Evolutionary conservation across 2,113 vertebrate genomes (phyloP), one percentile per base, ranked within the genome.

Genomic region (Eclectus roratus): DNA sequence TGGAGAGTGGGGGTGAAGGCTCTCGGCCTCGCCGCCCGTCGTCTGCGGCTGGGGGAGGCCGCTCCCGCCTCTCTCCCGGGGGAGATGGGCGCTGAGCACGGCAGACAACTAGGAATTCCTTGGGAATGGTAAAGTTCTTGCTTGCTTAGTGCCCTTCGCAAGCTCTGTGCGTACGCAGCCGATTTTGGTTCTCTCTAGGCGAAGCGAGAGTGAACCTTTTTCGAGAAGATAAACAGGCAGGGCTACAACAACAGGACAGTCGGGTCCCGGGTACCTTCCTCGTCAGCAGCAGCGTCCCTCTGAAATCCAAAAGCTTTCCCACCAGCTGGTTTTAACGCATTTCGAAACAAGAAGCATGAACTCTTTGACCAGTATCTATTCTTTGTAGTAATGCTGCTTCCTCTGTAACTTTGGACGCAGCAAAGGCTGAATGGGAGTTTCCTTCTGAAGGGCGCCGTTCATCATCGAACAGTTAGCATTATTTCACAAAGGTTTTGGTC

Each of bases 111-210:
- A 0, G 0, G 35, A 14, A 78, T 52, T 29, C 35, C 8, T 13
- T 28, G 60, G 10, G 31, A 73, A 4, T 27, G 3, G 16, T 19
- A 31, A 25, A 11, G n/a, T 33, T 41, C 17, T 47, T 53, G 29
- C 8, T 47, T 47, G 3, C 17, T 61, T 43, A 49, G 56, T 23
- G 33, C 33, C 20, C 20, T 15, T n/a, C 9, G n/a, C 2, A 1
- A 6, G 29, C 37, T 4, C 1, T 4, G 19, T n/a, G 28, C 2
- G 3, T 3, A 0, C 4, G 1, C 25, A 13, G 47, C 5, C 4
- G 17, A 15, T 15, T 3, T 0, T 19, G 71, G 11, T 6, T 20
- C 27, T 3, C 29, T 55, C 39, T 9, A 5, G 39, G 39, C 1
- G 1, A 46, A 70, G 49, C 3, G 7, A 8, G 28, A 1, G 11